Base-by-base conservation (phyloP, 1,140 invertebrate genomes). In the Eumaeus atala region DNA sequence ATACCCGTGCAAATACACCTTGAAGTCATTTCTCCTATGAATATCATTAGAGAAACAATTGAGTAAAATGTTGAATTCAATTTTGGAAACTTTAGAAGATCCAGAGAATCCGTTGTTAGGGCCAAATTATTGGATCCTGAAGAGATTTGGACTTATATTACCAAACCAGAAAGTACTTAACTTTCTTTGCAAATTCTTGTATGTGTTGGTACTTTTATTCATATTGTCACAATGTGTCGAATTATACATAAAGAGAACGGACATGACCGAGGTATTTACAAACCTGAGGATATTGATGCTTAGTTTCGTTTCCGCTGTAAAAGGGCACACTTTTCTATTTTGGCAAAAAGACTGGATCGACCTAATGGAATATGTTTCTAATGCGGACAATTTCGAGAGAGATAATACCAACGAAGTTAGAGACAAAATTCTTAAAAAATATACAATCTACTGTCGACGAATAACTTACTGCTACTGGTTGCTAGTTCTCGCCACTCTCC, bases 271-370 rank as follows among this genome's bases (percentile, higher is more conserved):
- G 1, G 71, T 84, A 0, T 48, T 81, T 11, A 76, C 69, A 5
- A 86, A 86, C 57, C 56, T 86, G 9, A 84, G 70, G 53, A 81
- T 83, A 54, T 78, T 80, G 6, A 79, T 86, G 73, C 49, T 83
- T 9, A 84, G 83, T 57, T 68, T 73, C n/a, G 69, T 86, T 16
- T 80, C 74, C 42, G 47, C 72, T 9, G 60, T 78, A 0, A 86
- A 86, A 57, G 62, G 64, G 0, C 72, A 77, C 40, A 72, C 71
- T 0, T 84, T 77, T 50, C 12, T 78, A 6, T 62, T 80, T n/a
- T 84, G 76, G 74, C 79, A 81, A 61, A 36, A 50, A 1, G 56
- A 64, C 9, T 86, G 83, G 83, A 70, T 59, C 28, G 51, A 77
- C 36, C 51, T 84, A 10, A 59, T 84, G 0, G 53, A 78, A 2